Conservation (phyloP, 2,888 invertebrate genomes). For the Apoderus coryli region DNA sequence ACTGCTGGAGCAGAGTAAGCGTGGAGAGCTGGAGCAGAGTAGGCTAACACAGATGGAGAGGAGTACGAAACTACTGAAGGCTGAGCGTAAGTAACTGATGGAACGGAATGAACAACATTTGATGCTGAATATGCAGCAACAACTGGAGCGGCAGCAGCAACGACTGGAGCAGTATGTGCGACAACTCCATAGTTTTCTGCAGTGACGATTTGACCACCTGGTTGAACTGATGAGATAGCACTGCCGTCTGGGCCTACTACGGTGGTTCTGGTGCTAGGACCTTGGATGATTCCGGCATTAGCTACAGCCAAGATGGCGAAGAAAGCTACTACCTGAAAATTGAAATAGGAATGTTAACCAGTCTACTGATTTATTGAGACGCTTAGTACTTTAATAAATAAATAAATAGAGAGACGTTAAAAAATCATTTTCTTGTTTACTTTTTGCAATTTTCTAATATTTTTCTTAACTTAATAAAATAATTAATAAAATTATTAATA, state of each 20-base stretch:
- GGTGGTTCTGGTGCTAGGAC: constrained; percentile 23
- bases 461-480: too few species aligned
- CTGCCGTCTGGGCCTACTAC: constrained; percentile 25
- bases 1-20: constrained; percentile 15
- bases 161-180: constrained; percentile 15
- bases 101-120: background rate
- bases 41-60: too few species aligned
- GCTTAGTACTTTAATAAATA: too few species aligned
- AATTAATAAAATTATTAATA: too few species aligned
- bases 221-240: constrained; percentile 22
- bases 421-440: background rate
- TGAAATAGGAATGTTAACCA: too few species aligned
- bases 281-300: constrained; percentile 19
- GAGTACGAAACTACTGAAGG: background rate
- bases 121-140: constrained; percentile 1
- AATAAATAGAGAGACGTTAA: too few species aligned
- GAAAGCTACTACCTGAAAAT: constrained; percentile 9
- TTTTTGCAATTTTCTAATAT: too few species aligned
- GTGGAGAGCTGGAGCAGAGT: background rate
- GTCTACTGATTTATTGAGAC: too few species aligned
- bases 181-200: constrained; percentile 15
- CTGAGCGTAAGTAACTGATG: background rate
- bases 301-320: constrained; percentile 13
- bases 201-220: constrained; percentile 22
- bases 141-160: constrained; percentile 8